Evolutionary conservation across 2,797 vertebrate genomes (phyloP).

Genomic region (Gorsachius magnificus): DNA sequence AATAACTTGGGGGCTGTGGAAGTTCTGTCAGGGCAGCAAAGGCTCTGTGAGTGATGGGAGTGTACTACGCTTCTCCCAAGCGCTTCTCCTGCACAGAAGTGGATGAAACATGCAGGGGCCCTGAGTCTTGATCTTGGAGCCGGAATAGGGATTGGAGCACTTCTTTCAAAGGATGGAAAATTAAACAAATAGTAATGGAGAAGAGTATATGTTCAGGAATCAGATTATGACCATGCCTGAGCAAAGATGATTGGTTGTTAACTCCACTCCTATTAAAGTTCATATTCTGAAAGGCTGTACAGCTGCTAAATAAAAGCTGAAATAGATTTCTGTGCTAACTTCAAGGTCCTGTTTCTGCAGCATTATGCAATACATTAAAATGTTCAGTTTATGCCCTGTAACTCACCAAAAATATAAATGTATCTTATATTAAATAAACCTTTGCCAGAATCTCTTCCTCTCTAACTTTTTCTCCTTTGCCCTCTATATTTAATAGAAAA

Average conservation of each 20-base stretch:
- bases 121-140: background rate
- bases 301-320: conserved; percentile 63
- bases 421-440: conserved; percentile 63
- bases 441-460: conserved; percentile 20
- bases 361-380: conserved; percentile 67
- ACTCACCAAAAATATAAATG: conserved; percentile 52
- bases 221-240: conserved; percentile 50
- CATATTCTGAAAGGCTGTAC: conserved; percentile 55
- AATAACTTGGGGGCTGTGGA: background rate
- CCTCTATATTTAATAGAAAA: conserved; percentile 55
- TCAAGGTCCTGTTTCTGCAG: conserved; percentile 69
- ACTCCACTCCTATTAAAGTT: conserved; percentile 56
- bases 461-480: conserved; percentile 29
- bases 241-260: conserved; percentile 62
- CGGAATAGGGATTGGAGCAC: conserved; percentile 1
- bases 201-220: conserved; percentile 37
- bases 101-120: background rate
- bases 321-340: conserved; percentile 69
- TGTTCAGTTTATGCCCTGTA: conserved; percentile 64
- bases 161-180: conserved; percentile 42
- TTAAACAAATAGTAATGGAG: conserved; percentile 56
- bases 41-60: background rate
- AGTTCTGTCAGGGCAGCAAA: background rate
- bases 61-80: background rate
- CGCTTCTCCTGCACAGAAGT: background rate